Evolutionary conservation across 2,888 invertebrate species (phyloP), one percentile per base, ranked within the genome.

Genomic region (Harpalus rubripes): DNA sequence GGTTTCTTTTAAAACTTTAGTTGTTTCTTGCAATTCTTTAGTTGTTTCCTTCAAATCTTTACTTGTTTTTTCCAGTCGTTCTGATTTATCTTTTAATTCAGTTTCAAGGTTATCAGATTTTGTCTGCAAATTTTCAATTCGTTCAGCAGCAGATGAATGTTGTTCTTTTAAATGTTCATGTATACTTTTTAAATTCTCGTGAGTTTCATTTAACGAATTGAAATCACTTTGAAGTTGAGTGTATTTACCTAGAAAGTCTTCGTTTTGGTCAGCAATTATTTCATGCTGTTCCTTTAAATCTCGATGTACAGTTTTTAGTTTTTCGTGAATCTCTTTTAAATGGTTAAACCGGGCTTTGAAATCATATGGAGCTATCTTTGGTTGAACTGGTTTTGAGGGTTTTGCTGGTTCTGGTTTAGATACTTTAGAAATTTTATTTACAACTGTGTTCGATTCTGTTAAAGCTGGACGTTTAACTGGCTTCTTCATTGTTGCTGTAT

Each of bases 31-130:
- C n/a, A n/a, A n/a, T n/a, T n/a, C n/a, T n/a, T n/a, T n/a, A n/a
- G n/a, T n/a, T n/a, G 7, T 72, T 41, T n/a, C 72, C 15, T 18
- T 16, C 1, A 74, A 16, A 10, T 74, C 22, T 74, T 18, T 74
- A 8, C 26, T 74, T 44, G 44, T 74, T 15, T 7, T 44, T 18
- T 74, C 63, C 92, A 88, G 44, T 90, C 90, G 86, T 92, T 92
- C 44, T 90, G 88, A 86, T 92, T 92, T 85, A 88, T 88, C 18
- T 59, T 68, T 85, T 56, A 86, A 79, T 41, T 84, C 78, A 12
- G 52, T 63, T 7, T 82, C 44, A 3, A 86, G 83, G 22, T 86
- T 65, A 18, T 86, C 56, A 1, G 81, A 65, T 78, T 85, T 83
- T 5, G 61, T 22, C 39, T 82, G 56, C n/a, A 86, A 59, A 16